Base-by-base conservation (phyloP, 2,888 invertebrate species). In the Lithodes maja region DNA sequence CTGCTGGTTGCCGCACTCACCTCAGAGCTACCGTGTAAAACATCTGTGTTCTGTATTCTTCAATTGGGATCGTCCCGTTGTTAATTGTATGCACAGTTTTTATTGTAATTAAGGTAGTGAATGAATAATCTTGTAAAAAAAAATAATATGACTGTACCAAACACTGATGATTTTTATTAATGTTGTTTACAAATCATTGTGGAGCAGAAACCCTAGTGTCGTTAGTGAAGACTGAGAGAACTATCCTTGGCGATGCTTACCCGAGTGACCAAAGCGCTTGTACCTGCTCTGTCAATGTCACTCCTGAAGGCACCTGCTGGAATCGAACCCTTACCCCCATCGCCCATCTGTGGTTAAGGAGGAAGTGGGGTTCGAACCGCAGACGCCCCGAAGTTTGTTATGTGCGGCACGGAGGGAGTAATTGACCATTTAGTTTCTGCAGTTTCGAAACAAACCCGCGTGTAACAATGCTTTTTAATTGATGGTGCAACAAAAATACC, bases 11-110 rank as follows among this genome's bases (percentile, higher is more conserved):
- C 85, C 79, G 69, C 85, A 79, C 79, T 69, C 85, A 54, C 85
- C 33, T 79, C 71, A 82, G 75, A 75, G 68, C 68, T 81, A 82
- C 82, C 80, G 82, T 86, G 82, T 82, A 77, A 86, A 81, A 86
- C 82, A 85, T 85, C 85, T 82, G 82, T 86, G 86, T 80, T 85
- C 74, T 85, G 81, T 89, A 85, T 79, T 85, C 85, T 84, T 89
- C 71, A 85, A 75, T 75, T 71, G 88, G 85, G 88, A 75, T 85
- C 75, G 84, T 80, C 81, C 84, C 88, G 81, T 89, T 89, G 88
- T 89, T 89, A 84, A 89, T 89, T 81, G 88, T 89, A 89, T 89
- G 88, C 88, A 89, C 88, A 89, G 88, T 85, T 89, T 89, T 85
- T 85, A 81, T 89, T 82, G 81, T 80, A 71, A 84, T 88, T 84